Percentiles rank a stretch among this genome's conserved stretches.
Evolutionary conservation across 2,888 invertebrate genomes (phyloP).

Genomic region (Carpatolechia fugitivella): DNA sequence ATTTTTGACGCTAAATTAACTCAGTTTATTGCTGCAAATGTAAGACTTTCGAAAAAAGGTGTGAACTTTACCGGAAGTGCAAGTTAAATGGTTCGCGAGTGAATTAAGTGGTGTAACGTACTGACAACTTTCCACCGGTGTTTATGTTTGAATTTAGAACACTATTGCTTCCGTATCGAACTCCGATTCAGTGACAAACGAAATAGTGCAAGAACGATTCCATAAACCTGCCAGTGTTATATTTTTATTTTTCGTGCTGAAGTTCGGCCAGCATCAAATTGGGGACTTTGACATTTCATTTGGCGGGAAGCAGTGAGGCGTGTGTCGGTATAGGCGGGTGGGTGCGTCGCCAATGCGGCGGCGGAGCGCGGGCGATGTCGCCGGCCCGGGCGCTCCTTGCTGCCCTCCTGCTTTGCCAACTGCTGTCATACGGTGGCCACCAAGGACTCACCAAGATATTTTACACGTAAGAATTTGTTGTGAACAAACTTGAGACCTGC

Average conservation of each 20-base stretch:
- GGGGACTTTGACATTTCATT: too few species aligned
- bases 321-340: background rate
- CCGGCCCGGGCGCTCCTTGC: slow-evolving; percentile 76
- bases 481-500: background rate
- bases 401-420: slow-evolving; percentile 68
- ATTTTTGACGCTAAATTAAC: too few species aligned
- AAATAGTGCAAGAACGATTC: too few species aligned
- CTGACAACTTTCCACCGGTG: background rate
- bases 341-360: slow-evolving; percentile 59
- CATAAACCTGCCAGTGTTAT: background rate
- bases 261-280: too few species aligned
- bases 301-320: too few species aligned
- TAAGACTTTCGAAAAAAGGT: too few species aligned
- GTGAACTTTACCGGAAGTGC: too few species aligned
- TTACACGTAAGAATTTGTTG: slow-evolving; percentile 59
- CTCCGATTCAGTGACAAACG: too few species aligned
- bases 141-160: background rate
- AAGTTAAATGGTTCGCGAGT: too few species aligned
- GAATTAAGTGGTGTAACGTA: background rate
- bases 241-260: background rate
- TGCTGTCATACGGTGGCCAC: slow-evolving; percentile 75
- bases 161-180: too few species aligned
- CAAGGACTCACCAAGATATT: slow-evolving; percentile 78
- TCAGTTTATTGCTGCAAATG: too few species aligned
- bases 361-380: slow-evolving; percentile 64